These are phyloP conservation scores for Neosilurus hyrtlii DNA, from an alignment of 2,797 vertebrate genomes.

Conservation along the genomic window DNA sequence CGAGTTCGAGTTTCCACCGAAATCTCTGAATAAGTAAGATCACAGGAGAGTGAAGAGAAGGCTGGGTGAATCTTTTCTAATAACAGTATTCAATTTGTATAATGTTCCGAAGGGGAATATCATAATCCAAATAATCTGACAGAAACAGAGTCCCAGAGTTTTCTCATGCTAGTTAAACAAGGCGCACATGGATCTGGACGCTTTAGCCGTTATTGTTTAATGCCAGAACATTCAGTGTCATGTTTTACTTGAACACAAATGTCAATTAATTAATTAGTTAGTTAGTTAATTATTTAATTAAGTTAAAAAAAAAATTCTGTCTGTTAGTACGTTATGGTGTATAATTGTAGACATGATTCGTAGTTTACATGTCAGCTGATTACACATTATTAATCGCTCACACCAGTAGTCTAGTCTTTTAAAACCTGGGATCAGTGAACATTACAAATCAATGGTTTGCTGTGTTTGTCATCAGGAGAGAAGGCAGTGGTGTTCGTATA, in stretches of 20 bases:
- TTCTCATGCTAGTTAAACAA: background rate
- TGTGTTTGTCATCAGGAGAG: constrained; percentile 73
- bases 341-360: background rate
- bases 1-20: constrained; percentile 90
- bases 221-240: background rate
- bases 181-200: background rate
- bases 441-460: background rate
- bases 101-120: background rate
- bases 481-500: constrained; percentile 84
- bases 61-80: background rate
- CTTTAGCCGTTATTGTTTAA: background rate
- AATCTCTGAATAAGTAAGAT: constrained; percentile 90
- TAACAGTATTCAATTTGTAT: background rate
- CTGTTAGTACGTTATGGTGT: too few species aligned
- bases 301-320: too few species aligned
- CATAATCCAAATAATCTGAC: background rate
- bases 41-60: too few species aligned
- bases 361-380: background rate
- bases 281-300: too few species aligned
- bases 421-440: background rate
- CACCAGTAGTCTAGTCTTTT: background rate
- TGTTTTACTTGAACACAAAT: background rate
- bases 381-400: background rate
- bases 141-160: background rate
- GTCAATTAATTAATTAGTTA: too few species aligned